Evolutionary conservation across 2,888 invertebrate genomes (phyloP).

Genomic region (Neoitamus cyanurus): DNA sequence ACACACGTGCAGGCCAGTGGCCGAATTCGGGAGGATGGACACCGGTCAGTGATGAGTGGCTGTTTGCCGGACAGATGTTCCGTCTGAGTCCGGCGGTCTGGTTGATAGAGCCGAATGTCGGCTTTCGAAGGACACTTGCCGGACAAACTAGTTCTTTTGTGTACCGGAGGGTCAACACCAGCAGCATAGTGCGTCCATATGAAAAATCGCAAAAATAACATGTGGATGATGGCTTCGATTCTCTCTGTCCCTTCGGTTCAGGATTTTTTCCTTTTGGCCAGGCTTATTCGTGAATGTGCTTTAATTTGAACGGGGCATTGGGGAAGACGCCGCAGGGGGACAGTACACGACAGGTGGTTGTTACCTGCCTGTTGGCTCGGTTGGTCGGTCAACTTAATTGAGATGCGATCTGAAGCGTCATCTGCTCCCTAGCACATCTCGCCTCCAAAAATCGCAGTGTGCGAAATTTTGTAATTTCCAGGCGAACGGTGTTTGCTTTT

Average conservation of each 20-base stretch:
- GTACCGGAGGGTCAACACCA: neutral
- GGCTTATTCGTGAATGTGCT: neutral
- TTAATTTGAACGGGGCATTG: neutral
- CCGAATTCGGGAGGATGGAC: neutral
- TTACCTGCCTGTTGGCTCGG: neutral
- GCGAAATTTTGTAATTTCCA: neutral
- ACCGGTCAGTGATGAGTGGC: neutral
- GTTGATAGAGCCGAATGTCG: neutral
- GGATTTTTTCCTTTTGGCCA: neutral
- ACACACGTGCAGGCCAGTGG: neutral
- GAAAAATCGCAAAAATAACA: neutral
- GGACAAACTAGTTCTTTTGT: neutral
- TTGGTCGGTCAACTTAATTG: neutral
- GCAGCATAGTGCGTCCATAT: neutral
- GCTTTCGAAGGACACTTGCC: neutral
- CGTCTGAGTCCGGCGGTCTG: neutral
- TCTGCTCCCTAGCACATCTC: neutral
- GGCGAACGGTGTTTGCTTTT: neutral
- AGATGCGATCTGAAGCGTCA: neutral
- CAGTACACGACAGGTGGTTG: neutral
- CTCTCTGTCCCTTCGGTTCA: neutral
- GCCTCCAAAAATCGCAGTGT: neutral
- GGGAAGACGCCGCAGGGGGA: neutral
- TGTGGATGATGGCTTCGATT: neutral
- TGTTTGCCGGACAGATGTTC: neutral